phyloP scores from a whole-genome alignment of 2,888 invertebrate species.

The Dermolepida albohirtum region DNA sequence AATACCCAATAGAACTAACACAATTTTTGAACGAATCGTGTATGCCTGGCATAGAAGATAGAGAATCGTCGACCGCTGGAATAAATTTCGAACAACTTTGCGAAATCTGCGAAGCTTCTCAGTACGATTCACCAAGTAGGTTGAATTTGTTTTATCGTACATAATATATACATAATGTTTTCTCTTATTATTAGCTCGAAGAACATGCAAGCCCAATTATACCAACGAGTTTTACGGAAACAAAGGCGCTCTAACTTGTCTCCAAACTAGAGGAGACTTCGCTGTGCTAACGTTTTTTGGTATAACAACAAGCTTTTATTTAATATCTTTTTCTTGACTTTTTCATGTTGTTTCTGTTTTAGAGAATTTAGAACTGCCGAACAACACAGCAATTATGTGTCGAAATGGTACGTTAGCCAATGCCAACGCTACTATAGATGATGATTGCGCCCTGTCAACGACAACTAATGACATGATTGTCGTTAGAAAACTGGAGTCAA shows the following conservation, averaged over 20 bases:
- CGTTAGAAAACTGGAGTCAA: conserved; percentile 61
- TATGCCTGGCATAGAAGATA: conserved; percentile 65
- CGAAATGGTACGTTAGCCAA: conserved; percentile 70
- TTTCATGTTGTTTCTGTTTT: neutral
- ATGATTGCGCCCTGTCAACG: conserved; percentile 69
- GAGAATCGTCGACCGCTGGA: no score
- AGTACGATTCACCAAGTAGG: no score
- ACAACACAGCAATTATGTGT: conserved; percentile 66
- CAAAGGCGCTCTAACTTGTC: conserved; percentile 71
- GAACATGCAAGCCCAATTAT: conserved; percentile 54
- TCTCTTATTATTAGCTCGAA: no score
- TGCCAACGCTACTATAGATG: conserved; percentile 68
- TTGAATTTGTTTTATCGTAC: no score
- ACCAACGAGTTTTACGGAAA: conserved; percentile 71
- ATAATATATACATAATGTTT: no score
- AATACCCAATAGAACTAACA: conserved; percentile 69
- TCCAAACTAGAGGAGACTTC: conserved; percentile 68
- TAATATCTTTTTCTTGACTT: neutral
- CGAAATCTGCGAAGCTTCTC: no score
- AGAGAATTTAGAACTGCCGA: conserved; percentile 7
- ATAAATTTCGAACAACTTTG: no score
- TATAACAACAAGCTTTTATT: conserved; percentile 43
- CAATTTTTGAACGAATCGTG: conserved; percentile 72
- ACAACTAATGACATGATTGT: conserved; percentile 74
- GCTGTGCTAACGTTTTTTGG: conserved; percentile 67